Conservation (phyloP, 2,113 vertebrate species). For the Myrmecophaga tridactyla region DNA sequence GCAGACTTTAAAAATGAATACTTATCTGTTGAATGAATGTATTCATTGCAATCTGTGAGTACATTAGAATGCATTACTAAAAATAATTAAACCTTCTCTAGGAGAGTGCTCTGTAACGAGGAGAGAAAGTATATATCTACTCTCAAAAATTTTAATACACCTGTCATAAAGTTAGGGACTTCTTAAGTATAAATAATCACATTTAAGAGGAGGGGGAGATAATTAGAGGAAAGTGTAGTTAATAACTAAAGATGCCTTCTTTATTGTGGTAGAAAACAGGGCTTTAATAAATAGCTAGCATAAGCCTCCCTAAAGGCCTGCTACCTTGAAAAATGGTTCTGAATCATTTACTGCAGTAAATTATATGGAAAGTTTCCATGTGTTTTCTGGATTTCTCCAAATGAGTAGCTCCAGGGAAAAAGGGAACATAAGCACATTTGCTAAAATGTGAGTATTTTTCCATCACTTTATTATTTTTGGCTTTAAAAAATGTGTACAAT, state of each 20-base stretch:
- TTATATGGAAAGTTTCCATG: not conserved
- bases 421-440: not conserved
- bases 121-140: conserved; percentile 31
- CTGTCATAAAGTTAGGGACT: not conserved
- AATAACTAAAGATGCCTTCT: not conserved
- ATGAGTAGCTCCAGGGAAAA: not conserved
- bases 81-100: conserved; percentile 48
- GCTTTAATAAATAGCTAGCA: conserved; percentile 16
- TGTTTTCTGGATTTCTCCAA: not conserved
- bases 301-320: conserved; percentile 15
- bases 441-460: not conserved
- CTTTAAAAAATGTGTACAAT: not conserved
- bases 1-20: conserved; percentile 58
- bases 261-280: not conserved
- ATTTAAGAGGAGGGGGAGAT: not conserved
- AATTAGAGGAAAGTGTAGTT: not conserved
- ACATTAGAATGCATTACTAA: conserved; percentile 42
- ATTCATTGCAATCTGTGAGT: conserved; percentile 51
- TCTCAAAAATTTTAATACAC: conserved; percentile 8
- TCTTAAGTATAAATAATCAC: conserved; percentile 16
- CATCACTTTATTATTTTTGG: not conserved
- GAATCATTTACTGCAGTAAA: conserved; percentile 39
- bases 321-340: conserved; percentile 38
- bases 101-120: not conserved
- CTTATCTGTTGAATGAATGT: conserved; percentile 47